A percentile compares a stretch with the other conserved stretches of the same genome.
Evolutionary conservation across 2,888 invertebrate genomes (phyloP).

Genomic region (Callyntrura guangdongensis): DNA sequence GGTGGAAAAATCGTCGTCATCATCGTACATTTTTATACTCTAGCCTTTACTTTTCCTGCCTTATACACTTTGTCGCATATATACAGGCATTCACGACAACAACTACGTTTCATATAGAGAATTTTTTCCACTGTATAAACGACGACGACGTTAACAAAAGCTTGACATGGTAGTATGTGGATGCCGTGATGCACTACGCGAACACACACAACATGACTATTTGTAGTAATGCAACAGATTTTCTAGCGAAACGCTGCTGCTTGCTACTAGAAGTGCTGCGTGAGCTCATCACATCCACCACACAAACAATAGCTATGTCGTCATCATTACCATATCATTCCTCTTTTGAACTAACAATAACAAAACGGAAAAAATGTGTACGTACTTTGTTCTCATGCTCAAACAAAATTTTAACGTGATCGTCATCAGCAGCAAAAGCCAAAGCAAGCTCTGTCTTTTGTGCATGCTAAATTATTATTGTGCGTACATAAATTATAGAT

Average conservation of each 20-base stretch:
- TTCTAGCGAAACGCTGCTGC: neutral
- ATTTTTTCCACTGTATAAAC: neutral
- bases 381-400: slow-evolving; percentile 27
- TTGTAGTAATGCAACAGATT: slow-evolving; percentile 74
- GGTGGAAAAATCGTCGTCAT: neutral
- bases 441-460: neutral
- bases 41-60: neutral
- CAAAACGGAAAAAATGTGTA: slow-evolving; percentile 51
- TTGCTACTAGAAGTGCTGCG: slow-evolving; percentile 20
- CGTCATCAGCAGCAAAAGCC: slow-evolving; percentile 1
- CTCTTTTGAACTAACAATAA: slow-evolving; percentile 59
- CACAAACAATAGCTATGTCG: slow-evolving; percentile 60
- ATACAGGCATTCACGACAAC: slow-evolving; percentile 15
- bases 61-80: neutral
- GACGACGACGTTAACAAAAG: slow-evolving; percentile 28
- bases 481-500: slow-evolving; percentile 44
- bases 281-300: slow-evolving; percentile 71
- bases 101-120: neutral
- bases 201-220: slow-evolving; percentile 66
- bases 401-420: slow-evolving; percentile 44
- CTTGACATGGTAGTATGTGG: slow-evolving; percentile 4
- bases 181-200: slow-evolving; percentile 6
- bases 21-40: slow-evolving; percentile 26
- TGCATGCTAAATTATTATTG: neutral
- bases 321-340: slow-evolving; percentile 68